These are phyloP conservation scores for Calliphora vicina DNA, from an alignment of 1,140 invertebrate genomes.

Conservation along the genomic window DNA sequence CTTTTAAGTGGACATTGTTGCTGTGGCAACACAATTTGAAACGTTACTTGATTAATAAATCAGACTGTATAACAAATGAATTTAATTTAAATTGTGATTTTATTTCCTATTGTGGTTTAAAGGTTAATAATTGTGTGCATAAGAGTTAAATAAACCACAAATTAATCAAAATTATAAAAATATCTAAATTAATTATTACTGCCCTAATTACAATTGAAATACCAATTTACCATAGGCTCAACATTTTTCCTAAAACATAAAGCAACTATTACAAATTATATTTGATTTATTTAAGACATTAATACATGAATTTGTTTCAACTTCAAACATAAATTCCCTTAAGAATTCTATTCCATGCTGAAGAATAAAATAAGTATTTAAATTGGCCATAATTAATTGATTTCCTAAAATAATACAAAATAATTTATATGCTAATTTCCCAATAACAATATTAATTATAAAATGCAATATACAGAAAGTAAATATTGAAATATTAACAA, in stretches of 20 bases:
- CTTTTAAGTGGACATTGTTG: no score
- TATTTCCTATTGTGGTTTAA: no score
- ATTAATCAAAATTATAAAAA: background rate
- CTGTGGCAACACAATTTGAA: no score
- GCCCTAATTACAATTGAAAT: no score
- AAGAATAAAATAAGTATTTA: background rate
- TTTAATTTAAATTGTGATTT: no score
- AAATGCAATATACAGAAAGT: background rate
- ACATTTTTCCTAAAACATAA: no score
- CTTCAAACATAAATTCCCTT: background rate
- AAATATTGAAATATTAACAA: background rate
- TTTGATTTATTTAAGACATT: background rate
- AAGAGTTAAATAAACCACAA: no score
- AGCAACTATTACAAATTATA: background rate
- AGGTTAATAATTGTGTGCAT: no score
- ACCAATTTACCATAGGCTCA: no score
- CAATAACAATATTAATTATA: background rate
- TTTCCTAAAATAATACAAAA: background rate
- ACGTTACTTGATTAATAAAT: no score
- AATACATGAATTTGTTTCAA: background rate
- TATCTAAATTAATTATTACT: background rate
- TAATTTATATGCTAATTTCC: background rate
- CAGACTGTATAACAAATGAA: no score
- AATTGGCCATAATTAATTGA: conserved; percentile 1
- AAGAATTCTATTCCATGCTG: background rate